These are phyloP conservation scores for Ophion slaviceki DNA, from an alignment of 2,888 invertebrate genomes.

Conservation along the genomic window DNA sequence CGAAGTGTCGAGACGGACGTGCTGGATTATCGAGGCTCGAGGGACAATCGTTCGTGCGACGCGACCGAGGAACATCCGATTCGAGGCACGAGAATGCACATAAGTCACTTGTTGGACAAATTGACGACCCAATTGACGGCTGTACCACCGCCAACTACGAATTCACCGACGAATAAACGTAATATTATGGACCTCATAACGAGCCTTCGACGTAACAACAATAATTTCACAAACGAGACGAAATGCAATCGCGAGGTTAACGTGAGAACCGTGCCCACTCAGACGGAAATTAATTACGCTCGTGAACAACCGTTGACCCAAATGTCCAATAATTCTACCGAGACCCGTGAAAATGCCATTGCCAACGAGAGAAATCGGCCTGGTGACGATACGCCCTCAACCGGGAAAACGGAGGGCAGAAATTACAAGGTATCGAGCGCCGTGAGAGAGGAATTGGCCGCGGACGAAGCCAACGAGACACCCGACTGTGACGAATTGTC, in stretches of 20 bases:
- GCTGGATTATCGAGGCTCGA: slow-evolving; percentile 17
- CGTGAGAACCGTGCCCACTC: slow-evolving; percentile 68
- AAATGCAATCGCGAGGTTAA: slow-evolving; percentile 70
- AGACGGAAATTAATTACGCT: slow-evolving; percentile 68
- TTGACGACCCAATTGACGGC: slow-evolving; percentile 74
- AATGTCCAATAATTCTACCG: slow-evolving; percentile 39
- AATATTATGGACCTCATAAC: slow-evolving; percentile 76
- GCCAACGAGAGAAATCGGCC: slow-evolving; percentile 37
- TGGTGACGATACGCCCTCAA: not conserved
- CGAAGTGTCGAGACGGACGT: slow-evolving; percentile 4
- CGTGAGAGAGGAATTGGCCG: slow-evolving; percentile 77
- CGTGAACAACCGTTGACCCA: slow-evolving; percentile 41
- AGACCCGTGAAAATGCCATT: slow-evolving; percentile 37
- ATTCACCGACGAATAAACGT: slow-evolving; percentile 68
- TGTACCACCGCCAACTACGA: slow-evolving; percentile 68
- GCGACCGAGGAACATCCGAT: slow-evolving; percentile 55
- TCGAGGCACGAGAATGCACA: slow-evolving; percentile 78
- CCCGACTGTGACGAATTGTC: slow-evolving; percentile 76
- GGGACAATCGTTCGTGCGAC: slow-evolving; percentile 56
- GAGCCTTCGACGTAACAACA: slow-evolving; percentile 71
- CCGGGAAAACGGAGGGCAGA: slow-evolving; percentile 17
- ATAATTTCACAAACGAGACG: slow-evolving; percentile 68
- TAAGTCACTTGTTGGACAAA: slow-evolving; percentile 79
- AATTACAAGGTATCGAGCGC: slow-evolving; percentile 75
- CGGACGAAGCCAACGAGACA: slow-evolving; percentile 75